These are phyloP conservation scores for Ophraella communa DNA, from an alignment of 2,888 invertebrate species.

Conservation along the genomic window DNA sequence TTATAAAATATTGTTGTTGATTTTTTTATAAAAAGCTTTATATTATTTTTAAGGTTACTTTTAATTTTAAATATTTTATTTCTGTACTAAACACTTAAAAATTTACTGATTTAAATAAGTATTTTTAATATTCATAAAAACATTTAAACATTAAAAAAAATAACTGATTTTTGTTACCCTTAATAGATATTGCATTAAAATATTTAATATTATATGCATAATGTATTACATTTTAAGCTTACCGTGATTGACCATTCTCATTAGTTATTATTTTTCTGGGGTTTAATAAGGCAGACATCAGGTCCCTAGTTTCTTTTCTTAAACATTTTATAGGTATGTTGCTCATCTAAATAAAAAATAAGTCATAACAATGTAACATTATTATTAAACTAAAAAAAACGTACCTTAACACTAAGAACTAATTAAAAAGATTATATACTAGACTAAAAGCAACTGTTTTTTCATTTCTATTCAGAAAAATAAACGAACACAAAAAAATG, in stretches of 20 bases:
- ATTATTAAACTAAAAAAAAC: not conserved
- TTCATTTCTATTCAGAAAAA: constrained; percentile 1
- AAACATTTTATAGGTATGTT: constrained; percentile 44
- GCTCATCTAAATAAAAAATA: constrained; percentile 16
- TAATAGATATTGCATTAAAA: too few relatives aligned
- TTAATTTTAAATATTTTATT: too few relatives aligned
- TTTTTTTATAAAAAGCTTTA: not conserved
- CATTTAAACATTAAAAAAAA: too few relatives aligned
- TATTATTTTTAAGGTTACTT: not conserved
- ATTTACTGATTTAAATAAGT: too few relatives aligned
- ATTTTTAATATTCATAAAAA: too few relatives aligned
- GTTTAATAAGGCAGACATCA: constrained; percentile 70
- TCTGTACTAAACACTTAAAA: too few relatives aligned
- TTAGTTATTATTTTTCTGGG: constrained; percentile 70
- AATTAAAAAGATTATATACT: too few relatives aligned
- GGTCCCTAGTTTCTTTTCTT: constrained; percentile 57
- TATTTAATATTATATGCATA: not conserved
- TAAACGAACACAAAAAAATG: constrained; percentile 3
- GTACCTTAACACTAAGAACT: not conserved
- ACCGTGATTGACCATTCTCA: constrained; percentile 63
- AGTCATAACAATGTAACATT: not conserved
- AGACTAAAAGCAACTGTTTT: not conserved
- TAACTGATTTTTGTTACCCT: too few relatives aligned
- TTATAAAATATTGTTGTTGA: too few relatives aligned
- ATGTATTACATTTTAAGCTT: constrained; percentile 4